Evolutionary conservation across 92 coral and sea anemone species (phyloP).

Genomic region (Bergia sp.): DNA sequence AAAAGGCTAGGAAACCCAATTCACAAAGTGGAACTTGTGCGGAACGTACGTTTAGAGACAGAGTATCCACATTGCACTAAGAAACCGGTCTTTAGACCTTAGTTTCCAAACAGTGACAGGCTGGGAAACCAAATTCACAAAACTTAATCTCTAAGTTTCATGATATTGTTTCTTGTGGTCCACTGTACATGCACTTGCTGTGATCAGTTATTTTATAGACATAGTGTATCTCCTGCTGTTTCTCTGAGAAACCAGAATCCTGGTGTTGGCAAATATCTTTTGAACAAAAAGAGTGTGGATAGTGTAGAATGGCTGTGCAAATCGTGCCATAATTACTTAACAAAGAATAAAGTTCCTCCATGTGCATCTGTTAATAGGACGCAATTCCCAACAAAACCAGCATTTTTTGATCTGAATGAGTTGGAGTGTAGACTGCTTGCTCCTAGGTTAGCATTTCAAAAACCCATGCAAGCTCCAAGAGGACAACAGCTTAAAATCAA

Average conservation of each 20-base stretch:
- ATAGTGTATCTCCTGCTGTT: constrained; percentile 33
- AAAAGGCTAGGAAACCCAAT: too few species aligned
- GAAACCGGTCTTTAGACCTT: too few species aligned
- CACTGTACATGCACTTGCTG: constrained; percentile 50
- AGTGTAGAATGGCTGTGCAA: constrained; percentile 61
- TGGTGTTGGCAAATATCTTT: constrained; percentile 43
- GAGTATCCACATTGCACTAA: too few species aligned
- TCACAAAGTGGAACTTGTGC: too few species aligned
- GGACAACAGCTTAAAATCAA: constrained; percentile 67
- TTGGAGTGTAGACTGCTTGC: constrained; percentile 57
- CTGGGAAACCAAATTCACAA: not conserved
- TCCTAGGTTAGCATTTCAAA: constrained; percentile 68
- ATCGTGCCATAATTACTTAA: constrained; percentile 55
- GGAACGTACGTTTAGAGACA: too few species aligned
- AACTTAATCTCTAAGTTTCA: constrained; percentile 49
- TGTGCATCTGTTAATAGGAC: constrained; percentile 64
- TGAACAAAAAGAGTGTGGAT: constrained; percentile 55
- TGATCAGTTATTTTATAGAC: constrained; percentile 54
- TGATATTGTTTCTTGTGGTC: constrained; percentile 47
- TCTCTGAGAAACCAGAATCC: constrained; percentile 41
- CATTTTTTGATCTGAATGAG: constrained; percentile 56
- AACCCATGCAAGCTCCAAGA: constrained; percentile 68
- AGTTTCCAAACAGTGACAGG: too few species aligned
- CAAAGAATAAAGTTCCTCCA: constrained; percentile 59
- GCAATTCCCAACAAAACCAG: constrained; percentile 52